Conservation (phyloP, 2,888 invertebrate species). For the Bhutanitis thaidina region DNA sequence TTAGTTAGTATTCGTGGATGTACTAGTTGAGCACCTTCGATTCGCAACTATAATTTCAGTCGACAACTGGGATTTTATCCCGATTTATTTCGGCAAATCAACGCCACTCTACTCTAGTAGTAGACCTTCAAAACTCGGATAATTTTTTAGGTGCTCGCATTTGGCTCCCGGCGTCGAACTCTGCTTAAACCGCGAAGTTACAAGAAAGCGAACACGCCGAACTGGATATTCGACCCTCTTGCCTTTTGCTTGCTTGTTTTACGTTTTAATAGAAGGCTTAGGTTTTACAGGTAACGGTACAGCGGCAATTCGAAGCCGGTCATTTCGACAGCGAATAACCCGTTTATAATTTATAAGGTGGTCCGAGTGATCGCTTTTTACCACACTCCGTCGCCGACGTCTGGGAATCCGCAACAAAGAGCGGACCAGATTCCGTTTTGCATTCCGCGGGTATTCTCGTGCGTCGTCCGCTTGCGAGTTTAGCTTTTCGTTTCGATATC, state of each 20-base stretch:
- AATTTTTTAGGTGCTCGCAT: slow-evolving; percentile 11
- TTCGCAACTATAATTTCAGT: no score
- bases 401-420: slow-evolving; percentile 78
- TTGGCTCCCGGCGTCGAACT: slow-evolving; percentile 38
- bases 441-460: slow-evolving; percentile 65
- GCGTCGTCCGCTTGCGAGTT: slow-evolving; percentile 52
- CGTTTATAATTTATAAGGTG: slow-evolving; percentile 69
- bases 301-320: slow-evolving; percentile 48
- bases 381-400: slow-evolving; percentile 53
- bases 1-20: no score
- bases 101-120: no score
- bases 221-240: slow-evolving; percentile 54
- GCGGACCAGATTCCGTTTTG: slow-evolving; percentile 69
- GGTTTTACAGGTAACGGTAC: slow-evolving; percentile 68
- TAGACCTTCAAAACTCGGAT: no score
- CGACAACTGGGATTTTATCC: no score
- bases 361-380: slow-evolving; percentile 71
- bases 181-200: slow-evolving; percentile 52
- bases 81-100: no score
- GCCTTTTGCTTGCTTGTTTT: slow-evolving; percentile 63
- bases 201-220: slow-evolving; percentile 38
- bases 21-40: no score
- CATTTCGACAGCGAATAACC: slow-evolving; percentile 49
- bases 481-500: slow-evolving; percentile 53
- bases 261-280: slow-evolving; percentile 34